Conservation (phyloP, 2,888 invertebrate species). For the Nebria brevicollis region DNA sequence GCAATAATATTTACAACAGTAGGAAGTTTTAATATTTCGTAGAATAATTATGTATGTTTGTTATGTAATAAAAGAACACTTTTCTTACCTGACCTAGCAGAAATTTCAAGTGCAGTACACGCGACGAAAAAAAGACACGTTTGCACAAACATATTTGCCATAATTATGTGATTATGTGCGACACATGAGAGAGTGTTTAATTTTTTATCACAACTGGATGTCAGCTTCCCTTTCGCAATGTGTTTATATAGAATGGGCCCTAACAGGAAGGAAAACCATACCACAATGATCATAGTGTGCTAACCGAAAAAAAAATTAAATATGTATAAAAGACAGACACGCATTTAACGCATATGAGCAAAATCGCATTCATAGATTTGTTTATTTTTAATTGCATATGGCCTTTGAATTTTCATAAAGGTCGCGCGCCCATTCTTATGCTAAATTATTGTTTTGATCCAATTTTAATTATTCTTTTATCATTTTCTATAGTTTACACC, state of each 20-base stretch:
- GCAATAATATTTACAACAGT: neutral
- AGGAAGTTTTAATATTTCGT: no score
- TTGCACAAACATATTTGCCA: neutral
- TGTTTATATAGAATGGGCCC: conserved; percentile 34
- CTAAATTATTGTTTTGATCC: neutral
- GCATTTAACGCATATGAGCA: neutral
- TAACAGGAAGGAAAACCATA: conserved; percentile 36
- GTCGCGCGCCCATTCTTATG: conserved; percentile 32
- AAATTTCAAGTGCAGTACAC: neutral
- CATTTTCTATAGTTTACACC: neutral
- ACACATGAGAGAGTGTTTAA: neutral
- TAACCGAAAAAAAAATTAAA: neutral
- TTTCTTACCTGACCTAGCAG: neutral
- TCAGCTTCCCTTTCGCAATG: conserved; percentile 40
- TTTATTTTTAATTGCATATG: conserved; percentile 10
- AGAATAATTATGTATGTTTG: neutral
- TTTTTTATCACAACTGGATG: conserved; percentile 38
- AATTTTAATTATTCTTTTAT: conserved; percentile 10
- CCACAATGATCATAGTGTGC: conserved; percentile 24
- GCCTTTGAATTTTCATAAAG: conserved; percentile 40
- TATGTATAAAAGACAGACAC: conserved; percentile 6
- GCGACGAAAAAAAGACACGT: neutral
- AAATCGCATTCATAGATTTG: conserved; percentile 2
- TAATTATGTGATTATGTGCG: neutral
- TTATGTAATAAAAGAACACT: neutral